phyloP scores from a whole-genome alignment of 2,797 vertebrate species.

The Rostrhamus sociabilis region DNA sequence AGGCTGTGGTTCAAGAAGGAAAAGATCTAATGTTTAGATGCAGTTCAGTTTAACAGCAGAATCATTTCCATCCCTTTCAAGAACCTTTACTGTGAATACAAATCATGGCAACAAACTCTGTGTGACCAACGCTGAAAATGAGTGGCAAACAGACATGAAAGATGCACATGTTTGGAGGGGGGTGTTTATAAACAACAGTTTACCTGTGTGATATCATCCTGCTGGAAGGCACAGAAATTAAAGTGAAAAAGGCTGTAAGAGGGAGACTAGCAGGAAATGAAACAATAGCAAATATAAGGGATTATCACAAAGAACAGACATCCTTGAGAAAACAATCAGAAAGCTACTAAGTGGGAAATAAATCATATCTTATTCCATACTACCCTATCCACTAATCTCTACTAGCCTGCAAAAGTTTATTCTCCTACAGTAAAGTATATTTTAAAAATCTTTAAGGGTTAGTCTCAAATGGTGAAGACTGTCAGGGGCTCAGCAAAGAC shows the following conservation, averaged over 20 bases:
- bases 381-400: background rate
- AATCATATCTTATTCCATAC: background rate
- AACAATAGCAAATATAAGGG: constrained; percentile 49
- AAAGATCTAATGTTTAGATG: background rate
- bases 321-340: background rate
- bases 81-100: background rate
- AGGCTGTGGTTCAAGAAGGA: background rate
- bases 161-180: background rate
- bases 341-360: background rate
- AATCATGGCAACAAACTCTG: background rate
- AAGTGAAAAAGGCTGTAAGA: constrained; percentile 64
- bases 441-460: background rate
- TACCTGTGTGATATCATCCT: constrained; percentile 64
- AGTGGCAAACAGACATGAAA: background rate
- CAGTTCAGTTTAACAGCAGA: background rate
- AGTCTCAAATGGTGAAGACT: background rate
- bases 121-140: background rate
- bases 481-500: background rate
- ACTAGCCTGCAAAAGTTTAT: background rate
- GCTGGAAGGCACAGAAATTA: constrained; percentile 66
- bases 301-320: constrained; percentile 32
- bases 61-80: background rate
- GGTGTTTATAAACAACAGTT: constrained; percentile 28
- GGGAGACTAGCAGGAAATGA: constrained; percentile 46
- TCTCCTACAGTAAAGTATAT: background rate